phyloP scores from a whole-genome alignment of 2,797 vertebrate species.

The Hapalemur alaotrensis region DNA sequence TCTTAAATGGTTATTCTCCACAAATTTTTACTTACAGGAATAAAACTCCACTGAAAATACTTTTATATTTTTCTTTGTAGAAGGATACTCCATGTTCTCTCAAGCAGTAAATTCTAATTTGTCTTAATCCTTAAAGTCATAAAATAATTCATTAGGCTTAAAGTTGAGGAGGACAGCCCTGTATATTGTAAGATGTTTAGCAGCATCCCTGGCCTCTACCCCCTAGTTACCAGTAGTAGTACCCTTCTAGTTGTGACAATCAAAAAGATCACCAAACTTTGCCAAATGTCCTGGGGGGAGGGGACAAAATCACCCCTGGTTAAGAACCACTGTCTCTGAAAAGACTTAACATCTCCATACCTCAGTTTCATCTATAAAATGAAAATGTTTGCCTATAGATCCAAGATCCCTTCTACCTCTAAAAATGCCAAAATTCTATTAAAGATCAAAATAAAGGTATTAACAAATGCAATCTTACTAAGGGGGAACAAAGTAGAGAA shows the following conservation, averaged over 20 bases:
- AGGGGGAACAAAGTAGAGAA: background rate
- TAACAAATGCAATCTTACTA: background rate
- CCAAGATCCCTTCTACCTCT: background rate
- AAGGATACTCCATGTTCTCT: background rate
- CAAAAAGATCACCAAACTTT: background rate
- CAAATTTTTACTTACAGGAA: background rate
- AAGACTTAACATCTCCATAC: background rate
- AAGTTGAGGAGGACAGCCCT: background rate
- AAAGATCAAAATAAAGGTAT: slow-evolving; percentile 7
- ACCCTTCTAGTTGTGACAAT: background rate
- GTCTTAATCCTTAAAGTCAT: background rate
- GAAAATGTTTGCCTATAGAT: background rate
- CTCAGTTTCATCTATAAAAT: background rate
- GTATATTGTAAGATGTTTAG: background rate
- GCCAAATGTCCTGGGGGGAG: background rate
- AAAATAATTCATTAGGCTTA: slow-evolving; percentile 8
- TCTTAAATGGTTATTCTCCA: background rate
- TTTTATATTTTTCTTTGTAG: slow-evolving; percentile 18
- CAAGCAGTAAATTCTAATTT: slow-evolving; percentile 18
- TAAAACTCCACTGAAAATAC: background rate
- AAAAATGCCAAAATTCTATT: slow-evolving; percentile 31
- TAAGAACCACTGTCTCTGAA: background rate
- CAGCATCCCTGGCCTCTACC: background rate
- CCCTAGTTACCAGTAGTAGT: background rate
- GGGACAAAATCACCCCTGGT: background rate